These are phyloP conservation scores for Otis tarda DNA, from an alignment of 2,113 vertebrate genomes.

Conservation along the genomic window DNA sequence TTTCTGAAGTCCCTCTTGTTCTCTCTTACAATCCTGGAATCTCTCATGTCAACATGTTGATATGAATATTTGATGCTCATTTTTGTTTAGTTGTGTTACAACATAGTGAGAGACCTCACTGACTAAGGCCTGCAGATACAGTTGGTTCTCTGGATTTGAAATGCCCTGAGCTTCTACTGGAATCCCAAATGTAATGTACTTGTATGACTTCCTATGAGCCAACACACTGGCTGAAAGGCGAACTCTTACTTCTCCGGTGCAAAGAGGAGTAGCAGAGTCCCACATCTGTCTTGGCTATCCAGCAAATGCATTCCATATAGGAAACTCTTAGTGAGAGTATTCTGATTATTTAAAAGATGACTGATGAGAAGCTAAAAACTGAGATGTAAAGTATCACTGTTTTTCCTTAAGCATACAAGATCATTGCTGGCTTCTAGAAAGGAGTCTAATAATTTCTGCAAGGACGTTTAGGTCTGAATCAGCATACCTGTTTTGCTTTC, in stretches of 20 bases:
- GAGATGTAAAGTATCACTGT: neutral
- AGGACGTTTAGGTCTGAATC: neutral
- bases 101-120: neutral
- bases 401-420: neutral
- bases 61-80: neutral
- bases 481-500: neutral
- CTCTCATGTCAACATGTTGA: neutral
- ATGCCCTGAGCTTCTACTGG: neutral
- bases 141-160: neutral
- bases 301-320: neutral
- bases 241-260: neutral
- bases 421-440: neutral
- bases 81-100: neutral
- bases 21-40: neutral
- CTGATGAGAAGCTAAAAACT: neutral
- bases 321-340: neutral
- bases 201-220: neutral
- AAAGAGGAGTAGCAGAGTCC: neutral
- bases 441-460: neutral
- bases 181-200: neutral
- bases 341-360: neutral
- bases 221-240: neutral
- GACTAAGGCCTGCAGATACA: neutral
- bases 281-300: neutral
- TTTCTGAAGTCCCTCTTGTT: neutral